These are phyloP conservation scores for Eutolmus rufibarbis DNA, from an alignment of 2,888 invertebrate genomes.

Conservation along the genomic window DNA sequence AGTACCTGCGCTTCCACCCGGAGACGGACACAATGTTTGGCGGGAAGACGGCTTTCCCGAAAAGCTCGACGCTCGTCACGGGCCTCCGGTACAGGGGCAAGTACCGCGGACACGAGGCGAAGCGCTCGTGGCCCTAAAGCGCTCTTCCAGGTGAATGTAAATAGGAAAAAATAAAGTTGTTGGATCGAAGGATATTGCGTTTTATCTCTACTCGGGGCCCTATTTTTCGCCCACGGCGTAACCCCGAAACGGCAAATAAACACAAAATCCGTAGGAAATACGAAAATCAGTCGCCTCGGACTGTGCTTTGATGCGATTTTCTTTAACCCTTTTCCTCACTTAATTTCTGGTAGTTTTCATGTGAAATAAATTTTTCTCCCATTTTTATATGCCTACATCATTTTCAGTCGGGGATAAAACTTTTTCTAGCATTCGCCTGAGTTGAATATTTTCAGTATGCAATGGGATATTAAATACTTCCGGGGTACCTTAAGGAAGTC, in stretches of 20 bases:
- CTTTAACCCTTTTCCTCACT: neutral
- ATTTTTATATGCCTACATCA: too few species aligned
- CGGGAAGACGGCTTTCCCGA: constrained; percentile 85
- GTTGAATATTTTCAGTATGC: too few species aligned
- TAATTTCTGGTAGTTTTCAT: neutral
- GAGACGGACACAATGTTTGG: constrained; percentile 75
- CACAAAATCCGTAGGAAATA: neutral
- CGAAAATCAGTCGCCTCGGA: neutral
- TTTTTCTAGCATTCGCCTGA: too few species aligned
- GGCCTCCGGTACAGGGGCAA: constrained; percentile 83
- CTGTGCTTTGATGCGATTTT: neutral
- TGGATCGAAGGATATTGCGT: neutral
- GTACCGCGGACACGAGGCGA: constrained; percentile 76
- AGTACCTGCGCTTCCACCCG: constrained; percentile 85
- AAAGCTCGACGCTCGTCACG: constrained; percentile 82
- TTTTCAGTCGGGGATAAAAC: too few species aligned
- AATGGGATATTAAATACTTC: too few species aligned
- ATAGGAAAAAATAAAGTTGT: neutral
- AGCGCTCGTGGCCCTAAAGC: constrained; percentile 68
- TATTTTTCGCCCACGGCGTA: neutral
- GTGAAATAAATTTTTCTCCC: neutral
- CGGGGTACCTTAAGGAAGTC: too few species aligned
- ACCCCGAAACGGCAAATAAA: neutral
- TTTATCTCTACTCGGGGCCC: neutral
- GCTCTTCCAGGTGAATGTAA: neutral